Evolutionary conservation across 2,113 vertebrate species (phyloP), one percentile per base, ranked within the genome.

Genomic region (Scomber colias): DNA sequence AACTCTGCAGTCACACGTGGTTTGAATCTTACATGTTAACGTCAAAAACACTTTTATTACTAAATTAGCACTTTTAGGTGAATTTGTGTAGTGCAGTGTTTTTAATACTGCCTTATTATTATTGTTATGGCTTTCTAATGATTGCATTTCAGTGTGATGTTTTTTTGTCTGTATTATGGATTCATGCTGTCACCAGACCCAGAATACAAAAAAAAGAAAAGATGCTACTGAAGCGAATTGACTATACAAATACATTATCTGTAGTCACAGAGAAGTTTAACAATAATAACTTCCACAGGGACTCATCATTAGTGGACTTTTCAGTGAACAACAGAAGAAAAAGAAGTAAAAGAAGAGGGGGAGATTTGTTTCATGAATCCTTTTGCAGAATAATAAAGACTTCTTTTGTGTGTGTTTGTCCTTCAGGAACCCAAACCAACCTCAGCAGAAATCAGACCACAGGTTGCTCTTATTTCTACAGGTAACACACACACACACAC

Each of bases 391-490:
- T 71, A 48, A 81, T 69, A 27, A 77, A 71, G 9, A 13, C 4
- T 7, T 0, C 3, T 0, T 13, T 6, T 53, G 21, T 21, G 21
- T 44, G 1, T 4, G 24, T 27, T 2, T 27, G 24, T 59, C 24
- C n/a, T 50, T 48, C 86, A 90, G 89, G 88, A 80, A 77, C 35
- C 2, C 66, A 63, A 61, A 74, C 17, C 48, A 73, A 63, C 65
- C 65, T 85, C 50, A 65, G 70, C 60, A 77, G 81, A 75, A 77
- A 85, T 51, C 85, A 56, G 13, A 74, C 69, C 27, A 57, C 71
- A 16, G 77, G 81, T 19, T 78, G 84, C 75, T 65, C 79, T 8
- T 92, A 81, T 71, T 93, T 91, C 84, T 90, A 87, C 87, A 92
- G 90, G 92, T 93, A 84, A 85, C 44, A 19, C 31, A 53, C 12